phyloP scores from a whole-genome alignment of 2,888 invertebrate species.

The Dasysyrphus albostriatus region DNA sequence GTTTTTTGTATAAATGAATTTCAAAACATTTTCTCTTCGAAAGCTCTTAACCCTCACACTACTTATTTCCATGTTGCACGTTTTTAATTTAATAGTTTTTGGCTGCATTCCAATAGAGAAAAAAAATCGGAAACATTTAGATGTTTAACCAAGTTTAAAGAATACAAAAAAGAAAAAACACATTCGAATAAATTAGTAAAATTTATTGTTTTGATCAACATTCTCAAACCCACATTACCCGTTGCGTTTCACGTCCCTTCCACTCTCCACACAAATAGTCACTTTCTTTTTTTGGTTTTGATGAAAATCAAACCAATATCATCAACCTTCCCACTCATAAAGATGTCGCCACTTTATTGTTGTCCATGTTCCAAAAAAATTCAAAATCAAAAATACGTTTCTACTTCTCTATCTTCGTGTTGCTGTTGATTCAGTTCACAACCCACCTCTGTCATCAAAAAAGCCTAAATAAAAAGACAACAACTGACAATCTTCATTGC shows the following conservation, averaged over 20 bases:
- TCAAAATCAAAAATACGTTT: constrained; percentile 25
- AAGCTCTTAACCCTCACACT: constrained; percentile 59
- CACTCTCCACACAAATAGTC: constrained; percentile 2
- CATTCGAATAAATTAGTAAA: constrained; percentile 62
- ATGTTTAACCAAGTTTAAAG: constrained; percentile 27
- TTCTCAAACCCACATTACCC: constrained; percentile 29
- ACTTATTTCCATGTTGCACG: constrained; percentile 41
- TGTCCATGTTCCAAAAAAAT: constrained; percentile 39
- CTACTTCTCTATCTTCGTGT: constrained; percentile 16
- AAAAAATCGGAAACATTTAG: constrained; percentile 3
- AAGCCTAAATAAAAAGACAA: constrained; percentile 27
- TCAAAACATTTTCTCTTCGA: background rate
- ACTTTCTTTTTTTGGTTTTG: constrained; percentile 39
- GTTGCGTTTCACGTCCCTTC: background rate
- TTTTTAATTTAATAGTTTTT: constrained; percentile 40
- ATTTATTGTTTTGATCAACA: constrained; percentile 64
- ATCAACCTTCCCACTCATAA: constrained; percentile 58
- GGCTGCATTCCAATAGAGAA: constrained; percentile 47
- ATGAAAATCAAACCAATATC: constrained; percentile 7
- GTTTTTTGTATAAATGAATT: background rate
- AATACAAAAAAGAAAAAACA: constrained; percentile 5
- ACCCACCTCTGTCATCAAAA: constrained; percentile 56
- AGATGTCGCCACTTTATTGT: constrained; percentile 62
- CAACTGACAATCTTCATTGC: constrained; percentile 41
- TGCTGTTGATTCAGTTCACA: constrained; percentile 46